Base-by-base conservation (phyloP, 2,797 vertebrate species). In the Ispidina lecontei region DNA sequence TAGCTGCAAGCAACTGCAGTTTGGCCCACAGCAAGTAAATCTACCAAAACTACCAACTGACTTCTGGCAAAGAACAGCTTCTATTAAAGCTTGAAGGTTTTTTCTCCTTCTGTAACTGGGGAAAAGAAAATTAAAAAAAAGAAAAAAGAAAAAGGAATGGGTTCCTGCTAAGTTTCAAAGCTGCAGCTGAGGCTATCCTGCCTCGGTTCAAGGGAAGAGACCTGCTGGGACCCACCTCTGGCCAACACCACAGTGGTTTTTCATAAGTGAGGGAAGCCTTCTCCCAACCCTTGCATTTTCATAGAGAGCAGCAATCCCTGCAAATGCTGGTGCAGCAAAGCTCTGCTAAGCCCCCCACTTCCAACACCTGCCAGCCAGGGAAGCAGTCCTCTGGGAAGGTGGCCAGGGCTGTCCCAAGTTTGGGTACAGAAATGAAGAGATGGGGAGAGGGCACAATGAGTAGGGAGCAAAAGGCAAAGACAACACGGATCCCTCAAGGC, bases 351-450 rank as follows among this genome's bases (percentile, higher is more conserved):
- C 51, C 26, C 56, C 16, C 54, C 33, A 12, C 47, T n/a, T 62
- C 35, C 35, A 29, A 28, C 0, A 19, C 37, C 22, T 1, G 0
- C 9, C 0, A 0, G 26, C 46, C 35, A 5, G 12, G 52, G 59
- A 60, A 60, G 33, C 44, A 80, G 52, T 39, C 35, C 39, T 12
- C 51, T 3, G 3, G 62, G 18, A 84, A 78, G 33, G 31, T 6
- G 3, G n/a, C 14, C 5, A 10, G 31, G 62, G 44, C 21, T 79
- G 28, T 49, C 33, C n/a, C 21, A 21, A 28, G 18, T 59, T 23
- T 35, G 41, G 16, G 28, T 47, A 41, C 74, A 86, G 59, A 75
- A 91, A 74, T 9, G 22, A 93, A 63, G 59, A 81, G 25, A 26
- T 1, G 4, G 9, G 17, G 25, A 64, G 16, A 70, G 5, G 21